Evolutionary conservation across 2,888 invertebrate genomes (phyloP).

Genomic region (Plusia festucae): DNA sequence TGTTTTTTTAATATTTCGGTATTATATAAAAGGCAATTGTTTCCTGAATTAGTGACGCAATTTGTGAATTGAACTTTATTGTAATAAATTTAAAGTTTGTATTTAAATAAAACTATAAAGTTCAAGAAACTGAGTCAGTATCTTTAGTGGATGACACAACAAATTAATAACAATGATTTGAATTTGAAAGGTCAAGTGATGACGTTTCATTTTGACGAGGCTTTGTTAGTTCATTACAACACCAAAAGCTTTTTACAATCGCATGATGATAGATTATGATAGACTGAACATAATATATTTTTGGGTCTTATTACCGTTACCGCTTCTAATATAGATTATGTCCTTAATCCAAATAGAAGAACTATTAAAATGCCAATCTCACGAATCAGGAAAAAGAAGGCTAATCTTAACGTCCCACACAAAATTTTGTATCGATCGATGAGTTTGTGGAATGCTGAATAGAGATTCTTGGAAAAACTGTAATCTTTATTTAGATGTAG

Average conservation of each 20-base stretch:
- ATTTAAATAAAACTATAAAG: conserved; percentile 42
- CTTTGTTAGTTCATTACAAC: conserved; percentile 1
- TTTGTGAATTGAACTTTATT: not conserved
- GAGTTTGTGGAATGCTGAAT: not conserved
- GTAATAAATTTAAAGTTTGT: conserved; percentile 12
- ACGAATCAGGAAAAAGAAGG: not conserved
- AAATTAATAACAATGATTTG: conserved; percentile 41
- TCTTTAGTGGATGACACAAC: conserved; percentile 40
- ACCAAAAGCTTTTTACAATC: not conserved
- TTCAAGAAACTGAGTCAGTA: conserved; percentile 31
- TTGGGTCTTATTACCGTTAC: not conserved
- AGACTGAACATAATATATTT: not conserved
- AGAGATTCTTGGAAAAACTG: not conserved
- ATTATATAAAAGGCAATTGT: not conserved
- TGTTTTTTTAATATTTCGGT: conserved; percentile 13
- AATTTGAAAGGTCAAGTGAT: conserved; percentile 42
- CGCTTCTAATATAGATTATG: not conserved
- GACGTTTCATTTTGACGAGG: conserved; percentile 42
- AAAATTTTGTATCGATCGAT: no score
- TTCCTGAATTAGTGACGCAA: not conserved
- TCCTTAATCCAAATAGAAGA: not conserved
- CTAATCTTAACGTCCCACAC: not conserved
- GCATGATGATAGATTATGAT: not conserved
- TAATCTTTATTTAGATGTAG: no score
- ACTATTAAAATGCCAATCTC: not conserved